Evolutionary conservation across 2,113 vertebrate species (phyloP).

Genomic region (Triplophysa dalaica): DNA sequence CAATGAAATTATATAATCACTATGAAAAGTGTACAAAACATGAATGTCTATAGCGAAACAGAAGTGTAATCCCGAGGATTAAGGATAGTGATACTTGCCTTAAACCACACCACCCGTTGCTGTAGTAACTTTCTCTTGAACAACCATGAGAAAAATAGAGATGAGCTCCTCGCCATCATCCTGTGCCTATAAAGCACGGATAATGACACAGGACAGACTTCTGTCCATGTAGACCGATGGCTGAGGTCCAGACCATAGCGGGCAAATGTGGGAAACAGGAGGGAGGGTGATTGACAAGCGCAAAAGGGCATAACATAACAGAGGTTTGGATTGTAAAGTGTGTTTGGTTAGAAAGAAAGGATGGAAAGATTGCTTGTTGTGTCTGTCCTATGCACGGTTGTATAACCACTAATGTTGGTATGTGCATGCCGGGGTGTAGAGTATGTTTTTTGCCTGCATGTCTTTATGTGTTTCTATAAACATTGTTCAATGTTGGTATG

Average conservation of each 20-base stretch:
- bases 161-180: background rate
- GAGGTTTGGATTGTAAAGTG: conserved; percentile 29
- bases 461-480: conserved; percentile 23
- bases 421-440: background rate
- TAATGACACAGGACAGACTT: conserved; percentile 10
- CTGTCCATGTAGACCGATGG: conserved; percentile 7
- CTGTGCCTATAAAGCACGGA: background rate
- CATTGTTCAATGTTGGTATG: conserved; percentile 9
- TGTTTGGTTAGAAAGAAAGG: conserved; percentile 13
- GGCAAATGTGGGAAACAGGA: conserved; percentile 46
- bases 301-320: conserved; percentile 59
- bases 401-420: conserved; percentile 5
- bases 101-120: too few species aligned
- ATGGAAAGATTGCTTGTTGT: conserved; percentile 14
- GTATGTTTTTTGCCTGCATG: conserved; percentile 39
- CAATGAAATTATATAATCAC: too few species aligned
- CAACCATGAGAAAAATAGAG: background rate
- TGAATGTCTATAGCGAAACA: too few species aligned
- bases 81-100: too few species aligned
- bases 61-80: background rate
- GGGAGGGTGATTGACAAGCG: conserved; percentile 59
- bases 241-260: conserved; percentile 24
- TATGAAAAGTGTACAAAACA: too few species aligned
- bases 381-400: conserved; percentile 36
- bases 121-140: background rate